Base-by-base conservation (phyloP, 1,140 invertebrate species). In the Fopius arisanus region DNA sequence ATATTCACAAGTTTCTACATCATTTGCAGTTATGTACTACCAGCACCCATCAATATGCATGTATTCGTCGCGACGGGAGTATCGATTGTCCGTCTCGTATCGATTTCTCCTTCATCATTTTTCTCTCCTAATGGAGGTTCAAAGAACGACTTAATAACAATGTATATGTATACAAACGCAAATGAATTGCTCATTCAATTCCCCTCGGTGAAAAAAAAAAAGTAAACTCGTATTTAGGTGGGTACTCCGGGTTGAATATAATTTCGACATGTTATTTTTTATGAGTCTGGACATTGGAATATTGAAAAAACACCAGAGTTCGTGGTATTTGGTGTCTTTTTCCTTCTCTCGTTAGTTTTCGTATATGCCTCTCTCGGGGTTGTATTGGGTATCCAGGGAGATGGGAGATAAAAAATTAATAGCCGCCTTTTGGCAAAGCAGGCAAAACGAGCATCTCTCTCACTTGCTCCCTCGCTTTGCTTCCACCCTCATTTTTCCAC, bases 401-500 rank as follows among this genome's bases (percentile, higher is more conserved):
- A 59, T 87, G 72, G 23, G 63, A 82, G 86, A 87, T 87, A 88
- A 87, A 86, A 84, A 86, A 86, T 88, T 86, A 88, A 86, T 86
- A 86, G 85, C 76, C 79, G 82, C 83, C 86, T 86, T 75, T 86
- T 87, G 86, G 86, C 85, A 83, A 78, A 75, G 77, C 67, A 67
- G 59, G 37, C 26, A 70, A 65, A 66, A 14, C 67, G 16, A 19
- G 40, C 31, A 54, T 63, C 21, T 29, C 10, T 69, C 67, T 28
- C 43, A 54, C 54, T 40, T 21, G 69, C 16, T 71, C 69, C 40
- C 51, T 19, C 28, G 29, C 68, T 59, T 66, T 72, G 77, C 54
- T 7, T 59, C 23, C 54, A 12, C 16, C 54, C 19, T 6, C 21
- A 9, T 3, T 3, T 9, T 23, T 10, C n/a, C 7, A 12, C 5